Percentiles rank a stretch among this genome's conserved stretches.
phyloP scores from a whole-genome alignment of 1,140 invertebrate genomes.

The Philotrypesis tridentata region DNA sequence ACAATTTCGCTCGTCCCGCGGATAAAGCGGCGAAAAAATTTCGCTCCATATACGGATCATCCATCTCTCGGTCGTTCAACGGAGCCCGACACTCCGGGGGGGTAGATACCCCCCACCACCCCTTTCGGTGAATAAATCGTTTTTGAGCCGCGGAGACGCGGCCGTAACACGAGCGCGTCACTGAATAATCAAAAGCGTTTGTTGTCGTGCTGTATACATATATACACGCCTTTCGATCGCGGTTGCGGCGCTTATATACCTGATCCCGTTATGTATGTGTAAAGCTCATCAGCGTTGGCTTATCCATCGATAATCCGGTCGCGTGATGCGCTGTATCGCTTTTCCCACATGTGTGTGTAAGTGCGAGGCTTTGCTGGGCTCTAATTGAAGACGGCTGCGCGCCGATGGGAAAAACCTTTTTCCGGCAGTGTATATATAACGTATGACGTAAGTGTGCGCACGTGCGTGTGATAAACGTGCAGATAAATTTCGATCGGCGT shows the following conservation, averaged over 20 bases:
- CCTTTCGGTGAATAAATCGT: slow-evolving; percentile 12
- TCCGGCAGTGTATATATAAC: not conserved
- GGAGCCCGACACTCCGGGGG: too few species aligned
- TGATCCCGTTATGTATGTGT: not conserved
- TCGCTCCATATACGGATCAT: too few species aligned
- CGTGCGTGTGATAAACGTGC: too few species aligned
- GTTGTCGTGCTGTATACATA: slow-evolving; percentile 25
- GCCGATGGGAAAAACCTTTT: not conserved
- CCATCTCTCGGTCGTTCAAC: too few species aligned
- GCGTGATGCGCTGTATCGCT: slow-evolving; percentile 1
- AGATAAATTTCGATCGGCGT: too few species aligned
- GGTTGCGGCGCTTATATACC: too few species aligned
- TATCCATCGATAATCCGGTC: slow-evolving; percentile 16
- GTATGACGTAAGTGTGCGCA: too few species aligned
- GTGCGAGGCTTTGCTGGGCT: not conserved
- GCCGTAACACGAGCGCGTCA: not conserved
- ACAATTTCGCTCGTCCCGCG: too few species aligned
- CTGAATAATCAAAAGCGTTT: slow-evolving; percentile 37
- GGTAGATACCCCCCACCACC: too few species aligned
- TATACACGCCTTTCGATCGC: too few species aligned
- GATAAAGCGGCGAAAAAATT: too few species aligned
- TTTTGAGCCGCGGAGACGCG: not conserved
- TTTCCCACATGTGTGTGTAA: not conserved
- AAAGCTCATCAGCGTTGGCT: not conserved
- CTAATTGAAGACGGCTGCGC: slow-evolving; percentile 10